phyloP scores from a whole-genome alignment of 2,888 invertebrate genomes.

The Scotopteryx bipunctaria region DNA sequence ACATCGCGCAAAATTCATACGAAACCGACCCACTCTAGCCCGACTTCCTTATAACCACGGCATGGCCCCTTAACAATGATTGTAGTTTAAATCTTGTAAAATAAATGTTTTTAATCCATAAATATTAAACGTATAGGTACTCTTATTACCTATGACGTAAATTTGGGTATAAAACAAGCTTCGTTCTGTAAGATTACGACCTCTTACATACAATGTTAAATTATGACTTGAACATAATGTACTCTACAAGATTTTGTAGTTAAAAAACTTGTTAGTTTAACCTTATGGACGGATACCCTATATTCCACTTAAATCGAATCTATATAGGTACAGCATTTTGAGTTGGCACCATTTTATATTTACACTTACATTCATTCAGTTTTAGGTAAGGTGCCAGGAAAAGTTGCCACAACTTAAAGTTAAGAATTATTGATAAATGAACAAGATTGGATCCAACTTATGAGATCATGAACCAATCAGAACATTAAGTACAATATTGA shows the following conservation, averaged over 20 bases:
- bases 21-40: constrained; percentile 38
- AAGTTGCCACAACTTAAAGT: constrained; percentile 43
- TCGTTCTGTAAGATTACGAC: neutral
- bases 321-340: constrained; percentile 25
- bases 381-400: constrained; percentile 1
- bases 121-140: constrained; percentile 20
- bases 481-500: constrained; percentile 55
- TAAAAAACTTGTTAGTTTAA: constrained; percentile 29
- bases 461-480: constrained; percentile 76
- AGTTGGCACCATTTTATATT: constrained; percentile 25
- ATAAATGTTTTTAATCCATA: constrained; percentile 41
- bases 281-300: constrained; percentile 59
- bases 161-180: too few relatives aligned
- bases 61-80: constrained; percentile 42
- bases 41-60: constrained; percentile 27
- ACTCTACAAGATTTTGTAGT: constrained; percentile 12
- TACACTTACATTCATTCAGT: neutral
- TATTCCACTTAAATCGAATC: constrained; percentile 36
- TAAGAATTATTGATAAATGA: constrained; percentile 33
- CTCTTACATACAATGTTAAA: neutral
- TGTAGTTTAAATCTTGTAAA: constrained; percentile 28
- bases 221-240: constrained; percentile 5
- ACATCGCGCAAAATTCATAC: constrained; percentile 8
- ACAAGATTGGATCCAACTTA: constrained; percentile 48
- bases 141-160: constrained; percentile 28